These are phyloP conservation scores for Bryconaethiops microstoma DNA, from an alignment of 2,797 vertebrate genomes.

Conservation along the genomic window DNA sequence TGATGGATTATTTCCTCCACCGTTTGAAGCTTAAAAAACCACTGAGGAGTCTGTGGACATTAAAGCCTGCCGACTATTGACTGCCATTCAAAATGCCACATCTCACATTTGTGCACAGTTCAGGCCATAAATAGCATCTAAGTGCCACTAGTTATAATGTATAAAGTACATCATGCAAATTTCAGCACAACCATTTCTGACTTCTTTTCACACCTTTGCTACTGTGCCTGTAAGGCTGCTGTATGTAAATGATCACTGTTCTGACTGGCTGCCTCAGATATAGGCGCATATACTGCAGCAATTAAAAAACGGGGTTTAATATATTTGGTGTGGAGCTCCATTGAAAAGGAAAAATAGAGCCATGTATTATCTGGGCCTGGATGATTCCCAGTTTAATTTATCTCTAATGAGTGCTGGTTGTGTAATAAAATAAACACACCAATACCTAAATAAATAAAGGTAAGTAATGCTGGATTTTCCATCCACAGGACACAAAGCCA, in stretches of 20 bases:
- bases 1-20: background rate
- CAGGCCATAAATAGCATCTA: no score
- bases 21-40: background rate
- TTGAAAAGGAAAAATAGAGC: background rate
- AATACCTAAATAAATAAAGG: background rate
- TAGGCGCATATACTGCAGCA: background rate
- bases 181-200: no score
- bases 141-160: no score
- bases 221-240: background rate
- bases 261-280: background rate
- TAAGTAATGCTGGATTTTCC: no score
- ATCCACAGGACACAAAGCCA: no score
- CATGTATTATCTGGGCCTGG: background rate
- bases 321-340: background rate
- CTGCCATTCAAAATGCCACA: background rate
- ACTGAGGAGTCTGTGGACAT: slow-evolving; percentile 7
- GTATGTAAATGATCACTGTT: background rate
- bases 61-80: slow-evolving; percentile 15
- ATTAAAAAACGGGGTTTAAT: background rate
- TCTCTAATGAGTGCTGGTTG: background rate
- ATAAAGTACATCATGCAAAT: no score
- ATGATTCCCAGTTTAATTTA: background rate
- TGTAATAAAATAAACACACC: background rate
- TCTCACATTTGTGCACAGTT: background rate
- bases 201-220: no score